A percentile compares a stretch with the other conserved stretches of the same genome.
These are phyloP conservation scores for Crocallis elinguaria DNA, from an alignment of 2,888 invertebrate species.

Conservation along the genomic window DNA sequence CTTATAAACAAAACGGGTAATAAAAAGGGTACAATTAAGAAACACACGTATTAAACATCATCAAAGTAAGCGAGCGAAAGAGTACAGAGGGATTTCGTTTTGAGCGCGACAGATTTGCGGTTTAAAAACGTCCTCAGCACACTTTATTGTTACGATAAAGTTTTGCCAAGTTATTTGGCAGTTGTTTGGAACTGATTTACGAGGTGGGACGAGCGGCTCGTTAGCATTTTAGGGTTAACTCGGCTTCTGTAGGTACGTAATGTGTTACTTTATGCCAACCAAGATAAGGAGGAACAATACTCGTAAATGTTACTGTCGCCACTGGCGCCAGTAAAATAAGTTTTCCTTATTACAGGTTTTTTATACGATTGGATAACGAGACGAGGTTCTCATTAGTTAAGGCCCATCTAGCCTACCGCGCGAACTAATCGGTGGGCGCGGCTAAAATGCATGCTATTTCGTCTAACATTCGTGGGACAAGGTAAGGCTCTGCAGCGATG, in stretches of 20 bases:
- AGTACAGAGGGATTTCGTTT: slow-evolving; percentile 37
- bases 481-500: too few species aligned
- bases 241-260: slow-evolving; percentile 4
- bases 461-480: too few species aligned
- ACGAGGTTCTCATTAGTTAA: too few species aligned
- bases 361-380: too few species aligned
- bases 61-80: slow-evolving; percentile 5
- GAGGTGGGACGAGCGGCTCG: slow-evolving; percentile 5
- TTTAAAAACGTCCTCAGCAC: slow-evolving; percentile 46
- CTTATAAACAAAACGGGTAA: background rate
- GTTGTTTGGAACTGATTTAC: slow-evolving; percentile 49
- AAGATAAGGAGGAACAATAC: slow-evolving; percentile 1
- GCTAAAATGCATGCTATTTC: too few species aligned
- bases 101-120: slow-evolving; percentile 48
- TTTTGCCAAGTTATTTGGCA: slow-evolving; percentile 50
- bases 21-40: slow-evolving; percentile 7
- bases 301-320: background rate
- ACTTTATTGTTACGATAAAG: slow-evolving; percentile 59
- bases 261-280: background rate
- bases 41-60: background rate
- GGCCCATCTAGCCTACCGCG: too few species aligned
- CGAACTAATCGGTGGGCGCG: too few species aligned
- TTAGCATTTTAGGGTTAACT: slow-evolving; percentile 20
- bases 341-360: too few species aligned
- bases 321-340: too few species aligned